phyloP scores from a whole-genome alignment of 2,797 vertebrate species.

The Myotis planiceps region DNA sequence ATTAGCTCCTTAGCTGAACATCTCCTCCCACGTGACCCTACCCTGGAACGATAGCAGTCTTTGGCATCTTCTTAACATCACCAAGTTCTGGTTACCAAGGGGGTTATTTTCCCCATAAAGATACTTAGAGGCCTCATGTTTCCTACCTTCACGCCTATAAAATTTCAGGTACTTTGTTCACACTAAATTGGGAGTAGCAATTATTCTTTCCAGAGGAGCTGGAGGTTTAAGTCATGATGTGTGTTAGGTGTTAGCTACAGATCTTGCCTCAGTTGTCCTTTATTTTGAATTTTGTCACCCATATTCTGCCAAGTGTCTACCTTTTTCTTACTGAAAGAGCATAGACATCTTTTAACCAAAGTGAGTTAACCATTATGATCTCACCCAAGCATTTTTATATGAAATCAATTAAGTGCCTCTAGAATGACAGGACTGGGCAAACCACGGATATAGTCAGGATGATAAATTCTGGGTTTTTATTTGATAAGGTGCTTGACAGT shows the following conservation, averaged over 20 bases:
- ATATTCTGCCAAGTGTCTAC: neutral
- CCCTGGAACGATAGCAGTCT: neutral
- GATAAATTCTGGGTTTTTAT: slow-evolving; percentile 14
- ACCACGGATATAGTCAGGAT: neutral
- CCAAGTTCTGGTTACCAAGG: neutral
- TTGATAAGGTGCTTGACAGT: neutral
- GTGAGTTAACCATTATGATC: neutral
- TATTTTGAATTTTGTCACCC: neutral
- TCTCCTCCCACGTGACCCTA: neutral
- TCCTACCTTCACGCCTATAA: neutral
- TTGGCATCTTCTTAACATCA: neutral
- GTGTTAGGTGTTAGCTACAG: neutral
- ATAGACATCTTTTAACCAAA: slow-evolving; percentile 18
- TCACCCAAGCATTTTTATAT: slow-evolving; percentile 6
- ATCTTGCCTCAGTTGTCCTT: neutral
- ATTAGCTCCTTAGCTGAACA: neutral
- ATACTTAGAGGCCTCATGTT: neutral
- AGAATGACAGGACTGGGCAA: neutral
- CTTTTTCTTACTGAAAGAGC: neutral
- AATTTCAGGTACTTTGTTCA: neutral
- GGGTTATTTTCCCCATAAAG: neutral
- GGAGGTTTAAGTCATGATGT: neutral
- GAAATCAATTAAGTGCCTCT: neutral
- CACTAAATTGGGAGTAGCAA: neutral
- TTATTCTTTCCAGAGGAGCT: neutral